Conservation (phyloP, 2,113 vertebrate species). For the Brienomyrus longianalis region DNA sequence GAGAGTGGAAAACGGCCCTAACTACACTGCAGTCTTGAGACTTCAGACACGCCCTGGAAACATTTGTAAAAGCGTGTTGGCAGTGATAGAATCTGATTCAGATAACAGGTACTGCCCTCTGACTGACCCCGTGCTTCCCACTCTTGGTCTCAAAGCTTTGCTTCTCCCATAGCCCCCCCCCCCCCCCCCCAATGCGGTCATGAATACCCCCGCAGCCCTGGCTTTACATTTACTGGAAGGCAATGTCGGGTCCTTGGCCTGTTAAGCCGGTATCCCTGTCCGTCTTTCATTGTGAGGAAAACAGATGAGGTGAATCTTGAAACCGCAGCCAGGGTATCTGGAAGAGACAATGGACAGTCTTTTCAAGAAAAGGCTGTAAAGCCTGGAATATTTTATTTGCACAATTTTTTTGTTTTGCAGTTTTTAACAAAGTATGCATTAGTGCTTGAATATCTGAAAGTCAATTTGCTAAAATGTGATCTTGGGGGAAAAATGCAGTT, state of each 20-base stretch:
- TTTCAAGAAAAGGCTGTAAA: not conserved
- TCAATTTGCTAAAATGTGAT: not conserved
- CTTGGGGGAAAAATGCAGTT: not conserved
- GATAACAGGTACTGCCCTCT: constrained; percentile 20
- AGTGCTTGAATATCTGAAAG: not conserved
- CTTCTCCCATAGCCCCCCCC: not conserved
- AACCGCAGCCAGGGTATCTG: not conserved
- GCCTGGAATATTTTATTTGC: not conserved
- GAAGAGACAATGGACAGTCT: not conserved
- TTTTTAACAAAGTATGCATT: not conserved
- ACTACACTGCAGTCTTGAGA: constrained; percentile 2
- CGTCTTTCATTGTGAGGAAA: not conserved
- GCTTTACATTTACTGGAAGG: not conserved
- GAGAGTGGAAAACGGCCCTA: not conserved
- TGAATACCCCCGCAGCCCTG: not conserved
- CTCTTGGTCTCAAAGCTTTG: not conserved
- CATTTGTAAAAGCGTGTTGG: not conserved
- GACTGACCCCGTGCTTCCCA: not conserved
- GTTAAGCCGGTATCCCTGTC: not conserved
- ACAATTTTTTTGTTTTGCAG: not conserved
- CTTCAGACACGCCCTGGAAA: not conserved
- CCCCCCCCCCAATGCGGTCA: not conserved
- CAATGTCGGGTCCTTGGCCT: not conserved
- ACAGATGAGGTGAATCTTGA: not conserved
- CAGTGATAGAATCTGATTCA: not conserved